Evolutionary conservation across 2,888 invertebrate genomes (phyloP), one percentile per base, ranked within the genome.

Genomic region (Ophion slaviceki): DNA sequence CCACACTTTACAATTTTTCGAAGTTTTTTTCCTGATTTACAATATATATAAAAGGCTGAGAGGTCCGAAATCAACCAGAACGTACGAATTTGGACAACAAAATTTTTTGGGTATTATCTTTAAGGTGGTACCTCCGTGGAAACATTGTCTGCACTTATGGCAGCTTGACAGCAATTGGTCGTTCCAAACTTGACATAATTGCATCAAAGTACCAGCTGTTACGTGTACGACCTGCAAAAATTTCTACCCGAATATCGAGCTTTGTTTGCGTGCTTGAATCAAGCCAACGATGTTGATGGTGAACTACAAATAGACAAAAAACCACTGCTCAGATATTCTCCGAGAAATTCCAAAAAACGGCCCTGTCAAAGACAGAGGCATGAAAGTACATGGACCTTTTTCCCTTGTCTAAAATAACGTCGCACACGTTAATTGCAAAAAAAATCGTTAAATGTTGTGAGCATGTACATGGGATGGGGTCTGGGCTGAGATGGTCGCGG

Each of bases 1-100:
- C 45, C 32, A 57, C 14, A 14, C 20, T 32, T 28, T 1, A 53
- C 28, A 24, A 61, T 74, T 20, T 36, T 45, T 57, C 20, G 47
- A 10, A 70, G 24, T 53, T 70, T 32, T 32, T 32, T 40, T 74
- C n/a, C 76, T 20, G 24, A n/a, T 77, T 32, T 28, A 45, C 68
- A 45, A 32, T 4, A 32, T 4, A 32, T 32, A 32, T 4, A n/a
- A 8, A 53, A 32, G 5, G 14, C 32, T n/a, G 3, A 68, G 5
- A 64, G 40, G 40, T 40, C 40, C 40, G 6, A 53, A 53, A 53
- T 53, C 53, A 14, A 14, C 14, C 17, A 5, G 4, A 53, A 14
- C 17, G 32, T 57, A 67, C 77, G 11, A 64, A 11, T 32, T 64
- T 53, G 11, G 11, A 24, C 24, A 47, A 8, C 8, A 57, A 14